Base-by-base conservation (phyloP, 2,797 vertebrate genomes). In the Amniataba percoides region DNA sequence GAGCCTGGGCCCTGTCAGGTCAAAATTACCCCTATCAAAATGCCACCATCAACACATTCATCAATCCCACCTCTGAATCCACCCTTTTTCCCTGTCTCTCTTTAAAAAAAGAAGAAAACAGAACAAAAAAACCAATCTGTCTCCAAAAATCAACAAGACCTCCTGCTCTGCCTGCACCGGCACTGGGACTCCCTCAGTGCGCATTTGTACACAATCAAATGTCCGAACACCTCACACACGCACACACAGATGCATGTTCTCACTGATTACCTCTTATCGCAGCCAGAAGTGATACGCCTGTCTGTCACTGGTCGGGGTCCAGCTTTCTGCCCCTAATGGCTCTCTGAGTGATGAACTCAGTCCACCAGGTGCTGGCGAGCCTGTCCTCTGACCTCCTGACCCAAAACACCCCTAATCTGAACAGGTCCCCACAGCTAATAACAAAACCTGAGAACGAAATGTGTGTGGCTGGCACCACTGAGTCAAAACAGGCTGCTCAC, bases 11-110 rank as follows among this genome's bases (percentile, higher is more conserved):
- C 94, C 94, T 95, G 96, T 95, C 96, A 96, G 93, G 91, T 93
- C 94, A 96, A 93, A 97, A 96, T 96, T 95, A 96, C 95, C 95
- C 94, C 95, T 78, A 95, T 96, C 96, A 96, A 96, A 97, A 95
- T 91, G 91, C 94, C 91, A 94, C 94, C 92, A 94, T 93, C 93
- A 90, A 94, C 82, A 93, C 95, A 96, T 96, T 96, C 91, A 96
- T 96, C 96, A 97, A 93, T 68, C 69, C 82, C 58, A 89, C 78
- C 90, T 84, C 82, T 78, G 71, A 88, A 89, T 84, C 85, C 34
- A 15, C 81, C 83, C 71, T 69, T 70, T 71, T 71, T 60, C 71
- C 27, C 27, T 36, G 64, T 76, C 76, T 80, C 70, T 67, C 61
- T 76, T 71, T 34, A 57, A 74, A 73, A 67, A 56, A 42, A 31